Conservation (phyloP, 1,140 invertebrate species). For the Cyclina sinensis region DNA sequence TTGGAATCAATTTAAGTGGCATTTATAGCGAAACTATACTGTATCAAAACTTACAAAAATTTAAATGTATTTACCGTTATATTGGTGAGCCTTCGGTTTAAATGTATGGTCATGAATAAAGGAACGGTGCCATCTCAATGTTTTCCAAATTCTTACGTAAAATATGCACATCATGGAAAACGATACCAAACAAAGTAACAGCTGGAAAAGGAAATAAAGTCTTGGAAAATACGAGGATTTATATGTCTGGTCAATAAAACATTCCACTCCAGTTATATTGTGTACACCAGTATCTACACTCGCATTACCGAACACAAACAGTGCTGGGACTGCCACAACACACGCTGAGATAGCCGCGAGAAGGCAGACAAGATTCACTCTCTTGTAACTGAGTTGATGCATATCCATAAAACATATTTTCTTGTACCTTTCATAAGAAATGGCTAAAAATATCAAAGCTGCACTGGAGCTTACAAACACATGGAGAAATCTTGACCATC, state of each 20-base stretch:
- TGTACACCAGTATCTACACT: conserved; percentile 49
- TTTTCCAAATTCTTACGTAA: conserved; percentile 36
- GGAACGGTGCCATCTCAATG: neutral
- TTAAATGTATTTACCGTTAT: conserved; percentile 1
- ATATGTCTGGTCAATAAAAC: conserved; percentile 46
- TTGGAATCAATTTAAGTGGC: no score
- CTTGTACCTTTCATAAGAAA: conserved; percentile 45
- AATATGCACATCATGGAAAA: conserved; percentile 16
- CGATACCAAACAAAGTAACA: neutral
- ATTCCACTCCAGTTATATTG: conserved; percentile 51
- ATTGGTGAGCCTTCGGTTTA: neutral
- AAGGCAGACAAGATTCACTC: conserved; percentile 41
- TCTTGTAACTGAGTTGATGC: neutral
- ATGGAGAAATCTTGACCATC: conserved; percentile 18
- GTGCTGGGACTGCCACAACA: conserved; percentile 37
- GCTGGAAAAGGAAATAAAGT: conserved; percentile 36
- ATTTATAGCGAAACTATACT: no score
- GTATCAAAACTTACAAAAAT: no score
- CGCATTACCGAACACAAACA: conserved; percentile 23
- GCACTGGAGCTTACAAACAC: conserved; percentile 40
- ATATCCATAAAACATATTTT: conserved; percentile 24
- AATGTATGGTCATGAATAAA: conserved; percentile 20
- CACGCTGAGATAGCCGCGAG: neutral
- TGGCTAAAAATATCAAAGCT: conserved; percentile 41
- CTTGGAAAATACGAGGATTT: conserved; percentile 19